Base-by-base conservation (phyloP, 2,888 invertebrate genomes). In the Oxytorus armatus region DNA sequence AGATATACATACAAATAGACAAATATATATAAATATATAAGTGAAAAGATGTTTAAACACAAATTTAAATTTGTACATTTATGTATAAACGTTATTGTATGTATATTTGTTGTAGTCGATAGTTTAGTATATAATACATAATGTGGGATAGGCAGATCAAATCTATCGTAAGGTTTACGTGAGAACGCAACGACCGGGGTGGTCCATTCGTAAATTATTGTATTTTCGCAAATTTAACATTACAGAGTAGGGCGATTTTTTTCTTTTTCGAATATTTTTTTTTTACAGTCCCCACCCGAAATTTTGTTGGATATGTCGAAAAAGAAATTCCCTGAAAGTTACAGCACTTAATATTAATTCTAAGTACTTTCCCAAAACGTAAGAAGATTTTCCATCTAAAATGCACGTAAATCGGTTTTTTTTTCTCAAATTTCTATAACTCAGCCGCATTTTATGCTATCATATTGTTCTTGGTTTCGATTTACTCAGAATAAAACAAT, bases 181-280 rank as follows among this genome's bases (percentile, higher is more conserved):
- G 83, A 82, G 83, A 83, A 83, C 74, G 82, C 53, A 36, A 49
- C 79, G 83, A 82, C 83, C 83, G 75, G 63, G 65, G 79, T 74
- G 82, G 82, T 77, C 77, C 81, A 75, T 78, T 66, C 68, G 55
- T 66, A 63, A 75, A 75, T 55, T 14, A 70, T 75, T 63, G n/a
- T 69, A 65, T 65, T 69, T 75, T 33, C 68, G 39, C 61, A 36
- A 11, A 29, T 59, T n/a, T 25, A 29, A 21, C 39, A 42, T 25
- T n/a, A 29, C 29, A 29, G 3, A 4, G 3, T 5, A 29, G 5
- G 3, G 29, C 25, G 4, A 57, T 18, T 33, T 36, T 4, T 57
- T 57, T 36, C n/a, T 1, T 29, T 25, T 2, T 49, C 21, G 1
- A 49, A 21, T 18, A 36, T 21, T n/a, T n/a, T n/a, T n/a, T n/a